A percentile compares a stretch with the other conserved stretches of the same genome.
Conservation (phyloP, 1,140 invertebrate species). For the Maconellicoccus hirsutus region DNA sequence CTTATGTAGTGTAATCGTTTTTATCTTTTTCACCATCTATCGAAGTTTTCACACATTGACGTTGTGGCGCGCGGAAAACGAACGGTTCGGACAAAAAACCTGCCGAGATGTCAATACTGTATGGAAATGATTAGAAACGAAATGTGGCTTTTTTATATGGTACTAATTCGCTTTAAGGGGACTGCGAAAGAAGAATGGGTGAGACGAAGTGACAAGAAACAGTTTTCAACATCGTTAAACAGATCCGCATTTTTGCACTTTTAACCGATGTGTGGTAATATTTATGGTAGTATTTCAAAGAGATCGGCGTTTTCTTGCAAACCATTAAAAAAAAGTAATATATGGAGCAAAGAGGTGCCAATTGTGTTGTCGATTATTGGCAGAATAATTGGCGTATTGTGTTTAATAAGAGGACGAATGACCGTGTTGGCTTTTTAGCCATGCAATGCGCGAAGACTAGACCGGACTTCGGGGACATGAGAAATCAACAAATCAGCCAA, state of each 20-base stretch:
- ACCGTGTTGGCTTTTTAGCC: conserved; percentile 15
- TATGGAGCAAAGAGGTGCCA: conserved; percentile 18
- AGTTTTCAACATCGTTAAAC: conserved; percentile 19
- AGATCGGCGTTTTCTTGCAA: conserved; percentile 6
- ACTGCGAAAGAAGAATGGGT: background rate
- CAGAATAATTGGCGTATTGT: conserved; percentile 21
- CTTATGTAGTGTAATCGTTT: background rate
- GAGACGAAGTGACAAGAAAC: conserved; percentile 15
- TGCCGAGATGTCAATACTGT: no score
- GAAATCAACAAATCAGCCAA: conserved; percentile 18
- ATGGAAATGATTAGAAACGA: no score
- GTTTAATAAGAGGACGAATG: conserved; percentile 22
- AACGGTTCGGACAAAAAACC: no score
- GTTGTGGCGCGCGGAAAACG: background rate
- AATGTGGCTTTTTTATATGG: background rate
- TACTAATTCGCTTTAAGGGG: background rate
- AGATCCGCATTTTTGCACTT: conserved; percentile 18
- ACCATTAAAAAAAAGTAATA: conserved; percentile 19
- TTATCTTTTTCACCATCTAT: background rate
- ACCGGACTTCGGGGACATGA: conserved; percentile 19
- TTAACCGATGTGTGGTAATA: conserved; percentile 12
- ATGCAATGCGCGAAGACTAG: conserved; percentile 7
- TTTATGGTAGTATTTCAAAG: conserved; percentile 19
- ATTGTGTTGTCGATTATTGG: conserved; percentile 22
- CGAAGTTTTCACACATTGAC: background rate